Evolutionary conservation across 1,140 invertebrate species (phyloP).

Genomic region (Drosophila nannoptera): DNA sequence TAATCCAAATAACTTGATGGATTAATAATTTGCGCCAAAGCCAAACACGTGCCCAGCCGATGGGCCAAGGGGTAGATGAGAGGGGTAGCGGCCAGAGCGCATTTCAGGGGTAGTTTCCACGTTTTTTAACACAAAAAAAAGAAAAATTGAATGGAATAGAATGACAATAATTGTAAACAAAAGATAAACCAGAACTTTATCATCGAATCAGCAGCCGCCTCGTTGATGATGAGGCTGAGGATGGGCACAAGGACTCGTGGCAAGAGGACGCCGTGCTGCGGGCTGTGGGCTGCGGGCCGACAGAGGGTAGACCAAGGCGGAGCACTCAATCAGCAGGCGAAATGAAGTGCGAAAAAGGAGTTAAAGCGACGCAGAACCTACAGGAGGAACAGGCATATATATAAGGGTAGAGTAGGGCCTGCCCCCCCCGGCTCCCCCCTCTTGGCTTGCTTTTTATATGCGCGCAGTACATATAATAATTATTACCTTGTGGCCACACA

Average conservation of each 20-base stretch:
- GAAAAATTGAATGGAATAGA: not conserved
- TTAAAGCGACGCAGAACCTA: constrained; percentile 13
- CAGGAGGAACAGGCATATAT: not conserved
- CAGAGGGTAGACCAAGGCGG: constrained; percentile 7
- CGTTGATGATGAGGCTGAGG: constrained; percentile 23
- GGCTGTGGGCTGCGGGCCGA: constrained; percentile 5
- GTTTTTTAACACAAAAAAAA: constrained; percentile 21
- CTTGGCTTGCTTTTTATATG: constrained; percentile 23
- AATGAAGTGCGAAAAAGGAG: constrained; percentile 24
- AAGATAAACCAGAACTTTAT: constrained; percentile 47
- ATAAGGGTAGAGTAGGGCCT: constrained; percentile 14
- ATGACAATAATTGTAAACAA: constrained; percentile 51
- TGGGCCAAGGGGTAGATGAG: not conserved
- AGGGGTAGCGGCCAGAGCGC: not conserved
- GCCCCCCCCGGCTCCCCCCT: not conserved
- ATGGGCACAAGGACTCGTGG: constrained; percentile 10
- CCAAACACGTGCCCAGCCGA: constrained; percentile 48
- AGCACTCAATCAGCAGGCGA: constrained; percentile 53
- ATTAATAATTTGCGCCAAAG: constrained; percentile 45
- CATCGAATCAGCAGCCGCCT: constrained; percentile 41
- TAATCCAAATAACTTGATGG: constrained; percentile 19
- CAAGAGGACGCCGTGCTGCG: not conserved
- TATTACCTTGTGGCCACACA: constrained; percentile 58
- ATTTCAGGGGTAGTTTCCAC: constrained; percentile 32
- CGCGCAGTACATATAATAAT: constrained; percentile 33